A percentile compares a stretch with the other conserved stretches of the same genome.
Conservation (phyloP, 2,113 vertebrate species). For the Ictalurus furcatus region DNA sequence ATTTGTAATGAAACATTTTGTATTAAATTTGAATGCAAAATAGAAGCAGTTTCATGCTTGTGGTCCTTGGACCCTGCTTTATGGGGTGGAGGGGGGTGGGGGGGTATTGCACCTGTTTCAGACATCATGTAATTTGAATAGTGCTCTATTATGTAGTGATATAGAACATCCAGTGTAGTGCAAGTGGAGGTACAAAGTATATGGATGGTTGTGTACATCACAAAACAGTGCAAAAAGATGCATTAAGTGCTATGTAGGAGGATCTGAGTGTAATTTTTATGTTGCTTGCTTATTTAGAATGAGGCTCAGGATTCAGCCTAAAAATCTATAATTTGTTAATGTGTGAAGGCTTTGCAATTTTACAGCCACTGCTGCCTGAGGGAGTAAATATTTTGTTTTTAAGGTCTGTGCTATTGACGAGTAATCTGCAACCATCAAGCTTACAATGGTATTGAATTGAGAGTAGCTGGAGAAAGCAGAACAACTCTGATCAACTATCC, state of each 20-base stretch:
- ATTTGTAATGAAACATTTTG: neutral
- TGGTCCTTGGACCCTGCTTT: neutral
- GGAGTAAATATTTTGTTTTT: conserved; percentile 49
- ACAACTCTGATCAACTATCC: conserved; percentile 22
- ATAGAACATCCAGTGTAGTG: neutral
- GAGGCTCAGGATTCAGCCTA: conserved; percentile 29
- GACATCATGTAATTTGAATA: neutral
- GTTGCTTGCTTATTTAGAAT: conserved; percentile 21
- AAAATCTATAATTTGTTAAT: conserved; percentile 36
- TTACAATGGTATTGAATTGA: conserved; percentile 9
- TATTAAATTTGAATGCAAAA: neutral
- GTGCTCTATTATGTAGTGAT: neutral
- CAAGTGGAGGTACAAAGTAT: neutral
- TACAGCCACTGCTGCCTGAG: conserved; percentile 38
- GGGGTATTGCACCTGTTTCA: neutral
- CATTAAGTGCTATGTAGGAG: neutral
- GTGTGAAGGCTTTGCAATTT: conserved; percentile 38
- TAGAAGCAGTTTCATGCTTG: neutral
- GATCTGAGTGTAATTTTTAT: conserved; percentile 17
- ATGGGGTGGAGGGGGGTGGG: too few species aligned
- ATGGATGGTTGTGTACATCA: neutral
- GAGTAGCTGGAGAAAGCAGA: neutral
- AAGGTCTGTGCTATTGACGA: conserved; percentile 40
- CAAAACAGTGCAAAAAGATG: neutral
- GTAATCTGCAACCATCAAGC: conserved; percentile 37